A percentile compares a stretch with the other conserved stretches of the same genome.
These are phyloP conservation scores for Sicus ferrugineus DNA, from an alignment of 2,888 invertebrate species.

Conservation along the genomic window DNA sequence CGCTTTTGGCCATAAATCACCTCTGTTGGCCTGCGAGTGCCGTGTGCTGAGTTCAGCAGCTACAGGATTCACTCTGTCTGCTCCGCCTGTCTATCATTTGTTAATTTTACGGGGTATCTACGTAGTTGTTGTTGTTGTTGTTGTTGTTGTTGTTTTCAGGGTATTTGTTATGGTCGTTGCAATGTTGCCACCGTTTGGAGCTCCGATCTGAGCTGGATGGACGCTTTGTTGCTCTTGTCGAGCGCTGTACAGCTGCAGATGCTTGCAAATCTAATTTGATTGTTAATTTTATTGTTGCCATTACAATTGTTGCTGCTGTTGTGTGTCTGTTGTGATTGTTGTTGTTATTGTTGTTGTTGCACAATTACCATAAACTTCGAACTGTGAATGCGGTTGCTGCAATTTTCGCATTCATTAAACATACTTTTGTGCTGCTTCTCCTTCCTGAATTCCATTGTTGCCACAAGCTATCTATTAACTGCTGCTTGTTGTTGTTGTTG, in stretches of 20 bases:
- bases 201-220: slow-evolving; percentile 13
- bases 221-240: not conserved
- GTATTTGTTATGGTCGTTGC: slow-evolving; percentile 22
- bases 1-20: slow-evolving; percentile 49
- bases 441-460: slow-evolving; percentile 22
- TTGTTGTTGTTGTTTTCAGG: too few species aligned
- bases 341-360: not conserved
- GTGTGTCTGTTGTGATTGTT: not conserved
- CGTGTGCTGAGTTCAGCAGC: not conserved
- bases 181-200: slow-evolving; percentile 33
- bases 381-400: not conserved
- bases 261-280: too few species aligned
- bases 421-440: not conserved
- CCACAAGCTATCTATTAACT: slow-evolving; percentile 23
- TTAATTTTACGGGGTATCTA: slow-evolving; percentile 49
- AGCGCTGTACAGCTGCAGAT: not conserved
- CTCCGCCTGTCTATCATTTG: slow-evolving; percentile 55
- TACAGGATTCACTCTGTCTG: not conserved
- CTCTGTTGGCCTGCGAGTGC: slow-evolving; percentile 7
- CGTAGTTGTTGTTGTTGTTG: slow-evolving; percentile 14
- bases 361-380: slow-evolving; percentile 11
- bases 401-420: not conserved
- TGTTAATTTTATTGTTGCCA: not conserved
- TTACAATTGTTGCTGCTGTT: not conserved
- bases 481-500: not conserved